A percentile compares a stretch with the other conserved stretches of the same genome.
These are phyloP conservation scores for Phyllostomus hastatus DNA, from an alignment of 2,113 vertebrate genomes.

Conservation along the genomic window DNA sequence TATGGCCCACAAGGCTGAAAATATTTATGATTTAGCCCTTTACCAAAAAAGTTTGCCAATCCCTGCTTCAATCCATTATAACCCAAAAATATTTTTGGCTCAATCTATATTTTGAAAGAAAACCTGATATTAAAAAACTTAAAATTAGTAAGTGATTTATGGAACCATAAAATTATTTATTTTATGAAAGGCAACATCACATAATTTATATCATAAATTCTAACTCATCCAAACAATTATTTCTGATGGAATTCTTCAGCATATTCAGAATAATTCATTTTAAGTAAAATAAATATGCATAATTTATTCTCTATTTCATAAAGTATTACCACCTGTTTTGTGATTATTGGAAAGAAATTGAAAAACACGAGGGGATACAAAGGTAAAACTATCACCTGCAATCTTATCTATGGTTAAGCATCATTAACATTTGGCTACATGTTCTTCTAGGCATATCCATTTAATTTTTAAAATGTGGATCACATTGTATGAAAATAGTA, in stretches of 20 bases:
- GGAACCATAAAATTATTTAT: background rate
- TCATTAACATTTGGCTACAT: background rate
- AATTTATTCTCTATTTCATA: background rate
- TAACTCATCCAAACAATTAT: background rate
- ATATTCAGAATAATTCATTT: slow-evolving; percentile 28
- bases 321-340: background rate
- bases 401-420: background rate
- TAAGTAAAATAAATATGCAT: slow-evolving; percentile 16
- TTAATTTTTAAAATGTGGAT: background rate
- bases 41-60: background rate
- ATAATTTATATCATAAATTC: slow-evolving; percentile 33
- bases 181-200: background rate
- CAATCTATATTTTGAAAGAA: background rate
- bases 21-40: background rate
- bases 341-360: background rate
- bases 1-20: background rate
- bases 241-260: background rate
- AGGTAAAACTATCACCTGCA: background rate
- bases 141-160: background rate
- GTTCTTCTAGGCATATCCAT: background rate
- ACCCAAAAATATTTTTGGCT: background rate
- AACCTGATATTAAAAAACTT: background rate
- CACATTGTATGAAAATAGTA: background rate
- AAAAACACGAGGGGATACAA: slow-evolving; percentile 17
- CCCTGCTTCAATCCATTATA: background rate